Percentiles rank a stretch among this genome's conserved stretches.
Conservation (phyloP, 1,140 invertebrate genomes). For the Bombus sylvicola region DNA sequence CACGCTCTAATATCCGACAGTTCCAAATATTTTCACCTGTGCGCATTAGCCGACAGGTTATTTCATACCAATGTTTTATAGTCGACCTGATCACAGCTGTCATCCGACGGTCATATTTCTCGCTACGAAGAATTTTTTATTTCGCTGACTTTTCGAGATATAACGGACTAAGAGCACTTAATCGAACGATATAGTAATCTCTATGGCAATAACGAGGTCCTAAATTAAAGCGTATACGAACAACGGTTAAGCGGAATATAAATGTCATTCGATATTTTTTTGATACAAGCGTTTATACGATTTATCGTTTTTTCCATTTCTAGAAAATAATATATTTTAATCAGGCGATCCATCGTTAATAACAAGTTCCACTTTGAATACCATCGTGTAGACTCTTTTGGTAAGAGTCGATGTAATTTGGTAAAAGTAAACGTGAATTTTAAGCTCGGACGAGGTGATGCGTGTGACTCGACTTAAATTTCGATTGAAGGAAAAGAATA, state of each 20-base stretch:
- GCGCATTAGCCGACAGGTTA: slow-evolving; percentile 30
- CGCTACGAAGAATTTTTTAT: neutral
- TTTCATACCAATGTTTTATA: slow-evolving; percentile 20
- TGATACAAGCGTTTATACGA: neutral
- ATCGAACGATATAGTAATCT: neutral
- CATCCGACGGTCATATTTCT: slow-evolving; percentile 7
- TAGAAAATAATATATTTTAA: too few species aligned
- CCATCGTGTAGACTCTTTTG: too few species aligned
- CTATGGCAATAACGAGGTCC: neutral
- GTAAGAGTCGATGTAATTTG: too few species aligned
- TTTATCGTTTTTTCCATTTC: neutral
- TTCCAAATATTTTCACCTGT: slow-evolving; percentile 25
- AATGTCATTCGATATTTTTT: neutral
- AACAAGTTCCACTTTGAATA: too few species aligned
- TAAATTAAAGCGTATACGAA: neutral
- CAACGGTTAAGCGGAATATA: neutral
- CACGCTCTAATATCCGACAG: slow-evolving; percentile 29
- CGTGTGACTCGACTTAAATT: too few species aligned
- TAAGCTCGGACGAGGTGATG: too few species aligned
- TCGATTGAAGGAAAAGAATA: too few species aligned
- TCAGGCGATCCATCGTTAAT: too few species aligned
- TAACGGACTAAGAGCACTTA: too few species aligned
- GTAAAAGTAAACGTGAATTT: too few species aligned
- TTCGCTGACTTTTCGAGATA: too few species aligned
- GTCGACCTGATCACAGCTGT: slow-evolving; percentile 8